Evolutionary conservation across 2,113 vertebrate genomes (phyloP), one percentile per base, ranked within the genome.

Genomic region (Chloebia gouldiae): DNA sequence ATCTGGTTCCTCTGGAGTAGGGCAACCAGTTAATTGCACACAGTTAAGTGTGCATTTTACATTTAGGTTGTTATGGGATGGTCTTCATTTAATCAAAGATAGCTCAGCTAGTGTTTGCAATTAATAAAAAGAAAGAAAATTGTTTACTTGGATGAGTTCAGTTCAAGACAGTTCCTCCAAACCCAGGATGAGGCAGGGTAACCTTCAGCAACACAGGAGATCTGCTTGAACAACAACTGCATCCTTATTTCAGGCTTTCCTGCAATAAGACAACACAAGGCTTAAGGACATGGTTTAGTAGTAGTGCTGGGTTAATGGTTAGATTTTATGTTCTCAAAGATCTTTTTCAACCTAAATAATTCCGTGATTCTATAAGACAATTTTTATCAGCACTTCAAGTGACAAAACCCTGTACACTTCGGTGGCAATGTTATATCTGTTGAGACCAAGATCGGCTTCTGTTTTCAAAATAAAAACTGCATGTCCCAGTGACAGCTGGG

Each of bases 181-280:
- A 95, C 91, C 98, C 97, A 98, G 45, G 94, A 96, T 37, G 98
- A 95, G 50, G 94, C 88, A 9, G 98, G 98, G 65, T 97, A 97
- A 42, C 98, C 96, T 37, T 97, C 95, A 22, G 98, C 94, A 2
- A 81, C 11, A 10, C 98, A 98, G 25, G 97, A 97, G 17, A 97
- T 92, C 31, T 97, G 91, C 40, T 93, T 94, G 76, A 91, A 84
- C 15, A 94, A 56, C 22, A 70, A 17, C 33, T 95, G 70, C 11
- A 93, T 91, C 3, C 33, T 92, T 79, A 98, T 89, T 80, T 97
- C 42, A 81, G 98, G 98, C 69, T 96, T 97, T 88, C 81, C 98
- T 98, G 90, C 8, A 73, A 70, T 68, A 75, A 93, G 13, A 70
- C 37, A 83, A 5, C 42, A 33, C 6, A 33, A 33, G 5, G 23